Evolutionary conservation across 2,797 vertebrate species (phyloP).

Genomic region (Pseudocheirus occidentalis): DNA sequence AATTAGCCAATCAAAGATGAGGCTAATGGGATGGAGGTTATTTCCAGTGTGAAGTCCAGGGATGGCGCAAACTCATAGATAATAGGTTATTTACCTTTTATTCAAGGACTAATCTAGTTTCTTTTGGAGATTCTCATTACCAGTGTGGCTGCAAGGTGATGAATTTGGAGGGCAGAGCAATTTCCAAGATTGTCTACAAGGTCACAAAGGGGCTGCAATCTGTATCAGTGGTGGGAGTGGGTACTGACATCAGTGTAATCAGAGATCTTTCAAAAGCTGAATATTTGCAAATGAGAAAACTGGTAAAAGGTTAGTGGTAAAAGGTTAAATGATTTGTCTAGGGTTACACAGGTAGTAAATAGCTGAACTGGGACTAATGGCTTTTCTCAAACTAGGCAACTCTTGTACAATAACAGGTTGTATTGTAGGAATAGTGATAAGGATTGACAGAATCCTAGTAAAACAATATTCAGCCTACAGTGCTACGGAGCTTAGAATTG

Average conservation of each 20-base stretch:
- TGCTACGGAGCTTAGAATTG: conserved; percentile 16
- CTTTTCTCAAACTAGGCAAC: neutral
- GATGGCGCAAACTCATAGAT: neutral
- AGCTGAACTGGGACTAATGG: neutral
- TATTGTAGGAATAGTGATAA: neutral
- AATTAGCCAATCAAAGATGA: neutral
- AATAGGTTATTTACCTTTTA: neutral
- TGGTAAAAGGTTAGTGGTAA: neutral
- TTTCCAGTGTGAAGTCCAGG: neutral
- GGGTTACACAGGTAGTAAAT: neutral
- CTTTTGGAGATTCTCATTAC: neutral
- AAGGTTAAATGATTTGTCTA: neutral
- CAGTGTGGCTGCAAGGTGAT: neutral
- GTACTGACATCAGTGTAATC: neutral
- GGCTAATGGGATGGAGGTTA: neutral
- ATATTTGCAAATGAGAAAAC: neutral
- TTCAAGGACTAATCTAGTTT: neutral
- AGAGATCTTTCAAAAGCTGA: neutral
- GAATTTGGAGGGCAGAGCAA: neutral
- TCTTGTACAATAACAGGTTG: neutral
- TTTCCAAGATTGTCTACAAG: neutral
- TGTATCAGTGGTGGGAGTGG: neutral
- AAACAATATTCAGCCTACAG: neutral
- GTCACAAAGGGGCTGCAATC: neutral
- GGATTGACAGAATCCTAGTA: neutral